These are phyloP conservation scores for Sciurus vulgaris DNA, from an alignment of 2,797 vertebrate species.

Conservation along the genomic window DNA sequence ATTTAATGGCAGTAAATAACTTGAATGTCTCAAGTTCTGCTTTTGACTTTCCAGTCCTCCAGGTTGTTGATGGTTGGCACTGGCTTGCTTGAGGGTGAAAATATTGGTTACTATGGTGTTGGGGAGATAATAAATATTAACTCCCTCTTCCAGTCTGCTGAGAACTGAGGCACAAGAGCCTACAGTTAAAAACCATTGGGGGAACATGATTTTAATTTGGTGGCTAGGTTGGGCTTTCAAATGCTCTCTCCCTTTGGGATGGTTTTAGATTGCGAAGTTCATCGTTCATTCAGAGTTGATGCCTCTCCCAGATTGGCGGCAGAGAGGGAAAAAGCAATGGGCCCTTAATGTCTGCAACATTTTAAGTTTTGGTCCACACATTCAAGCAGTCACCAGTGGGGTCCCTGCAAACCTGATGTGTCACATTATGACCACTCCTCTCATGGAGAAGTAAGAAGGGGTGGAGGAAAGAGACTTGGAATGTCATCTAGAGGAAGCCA, in stretches of 20 bases:
- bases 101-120: not conserved
- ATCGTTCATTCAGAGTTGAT: not conserved
- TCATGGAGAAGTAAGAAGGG: not conserved
- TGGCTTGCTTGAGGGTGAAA: not conserved
- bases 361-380: not conserved
- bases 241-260: not conserved
- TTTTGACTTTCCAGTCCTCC: not conserved
- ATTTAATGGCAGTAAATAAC: not conserved
- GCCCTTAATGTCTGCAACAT: not conserved
- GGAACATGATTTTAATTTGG: not conserved
- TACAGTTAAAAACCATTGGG: not conserved
- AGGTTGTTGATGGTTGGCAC: not conserved
- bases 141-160: not conserved
- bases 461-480: not conserved
- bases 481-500: not conserved
- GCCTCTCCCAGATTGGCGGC: not conserved
- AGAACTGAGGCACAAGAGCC: not conserved
- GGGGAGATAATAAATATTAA: not conserved
- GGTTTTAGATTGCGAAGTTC: not conserved
- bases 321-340: not conserved
- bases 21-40: not conserved
- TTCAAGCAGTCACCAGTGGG: not conserved
- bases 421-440: not conserved
- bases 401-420: not conserved
- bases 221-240: not conserved